Base-by-base conservation (phyloP, 2,113 vertebrate genomes). In the Catagonus wagneri region DNA sequence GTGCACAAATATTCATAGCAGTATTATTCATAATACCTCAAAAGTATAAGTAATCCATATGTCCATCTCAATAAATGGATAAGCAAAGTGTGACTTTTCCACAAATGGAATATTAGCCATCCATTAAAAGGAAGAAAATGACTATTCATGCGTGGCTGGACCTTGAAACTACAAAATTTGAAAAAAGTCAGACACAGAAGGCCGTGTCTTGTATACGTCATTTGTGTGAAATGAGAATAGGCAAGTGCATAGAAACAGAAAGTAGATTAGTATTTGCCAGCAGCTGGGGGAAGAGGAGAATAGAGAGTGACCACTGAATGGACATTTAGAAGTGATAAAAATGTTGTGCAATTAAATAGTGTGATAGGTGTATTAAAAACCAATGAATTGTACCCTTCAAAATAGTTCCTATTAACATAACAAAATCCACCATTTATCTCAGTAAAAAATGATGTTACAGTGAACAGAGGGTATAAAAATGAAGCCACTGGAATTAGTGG, bases 211-310 rank as follows among this genome's bases (percentile, higher is more conserved):
- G 7, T 79, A 6, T 52, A 36, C 1, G 1, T 27, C 14, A 3
- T 50, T 22, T 39, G 12, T 17, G 50, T 32, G 6, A 58, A 72
- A 52, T 69, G 29, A 74, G 13, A 56, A 54, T 2, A 63, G 7
- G 32, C 2, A 71, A 39, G 60, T 89, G 0, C 1, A 34, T 7
- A n/a, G 52, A 56, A 34, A 66, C 22, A 39, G 20, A 60, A 81
- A 61, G 7, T 52, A 17, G 36, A 14, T 60, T 19, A 20, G 6
- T 52, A 36, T 52, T n/a, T 83, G 3, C 20, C 22, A 63, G 39
- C 8, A 1, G 1, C 6, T 56, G 11, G 1, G 1, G 8, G 1
- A 2, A 22, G 14, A n/a, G 32, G 13, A 8, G 58, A 50, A 34
- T 14, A n/a, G 11, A n/a, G 19, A 69, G 16, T 39, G 52, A 50